Evolutionary conservation across 92 coral and sea anemone genomes (phyloP), one percentile per base, ranked within the genome.

Genomic region (Chrysogorgia sp.): DNA sequence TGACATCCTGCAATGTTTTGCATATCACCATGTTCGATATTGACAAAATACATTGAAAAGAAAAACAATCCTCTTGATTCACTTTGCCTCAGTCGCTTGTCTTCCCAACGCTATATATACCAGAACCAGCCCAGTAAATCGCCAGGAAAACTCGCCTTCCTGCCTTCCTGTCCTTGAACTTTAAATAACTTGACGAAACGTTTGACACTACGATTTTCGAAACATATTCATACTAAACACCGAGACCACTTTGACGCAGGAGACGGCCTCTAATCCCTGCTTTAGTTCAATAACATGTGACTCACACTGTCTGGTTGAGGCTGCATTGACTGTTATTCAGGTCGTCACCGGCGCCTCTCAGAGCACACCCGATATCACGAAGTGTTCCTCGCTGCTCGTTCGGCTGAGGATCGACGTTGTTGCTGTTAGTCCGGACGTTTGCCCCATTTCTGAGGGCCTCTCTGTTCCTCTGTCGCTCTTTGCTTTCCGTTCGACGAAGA

Each of bases 281-380:
- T 19, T 52, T 3, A 52, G 58, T 52, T 52, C 58, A 19, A 52
- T 19, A 2, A 52, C 58, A 52, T 4, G 24, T 61, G 15, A 35
- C 13, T 35, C 35, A 71, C n/a, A n/a, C n/a, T 61, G 72, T 68
- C 45, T 81, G 74, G 69, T 84, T 94, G 25, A 94, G 87, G 35
- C 88, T 83, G 3, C 84, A 77, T 49, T 83, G 71, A 81, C 98
- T 94, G 88, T 94, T 94, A 71, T 94, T 94, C 10, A 94, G 85
- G 23, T 88, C 85, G 72, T 94, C 98, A 4, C 98, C 98, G 76
- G 92, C 92, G 59, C 83, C 84, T 67, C 98, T 81, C 48, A 94
- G 57, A 40, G 92, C 96, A 47, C 96, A 83, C 20, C 98, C 98
- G 58, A 94, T 88, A 61, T 92, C 98, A 72, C 93, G 76, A 62